Evolutionary conservation across 2,888 invertebrate genomes (phyloP).

Genomic region (Operophtera brumata): DNA sequence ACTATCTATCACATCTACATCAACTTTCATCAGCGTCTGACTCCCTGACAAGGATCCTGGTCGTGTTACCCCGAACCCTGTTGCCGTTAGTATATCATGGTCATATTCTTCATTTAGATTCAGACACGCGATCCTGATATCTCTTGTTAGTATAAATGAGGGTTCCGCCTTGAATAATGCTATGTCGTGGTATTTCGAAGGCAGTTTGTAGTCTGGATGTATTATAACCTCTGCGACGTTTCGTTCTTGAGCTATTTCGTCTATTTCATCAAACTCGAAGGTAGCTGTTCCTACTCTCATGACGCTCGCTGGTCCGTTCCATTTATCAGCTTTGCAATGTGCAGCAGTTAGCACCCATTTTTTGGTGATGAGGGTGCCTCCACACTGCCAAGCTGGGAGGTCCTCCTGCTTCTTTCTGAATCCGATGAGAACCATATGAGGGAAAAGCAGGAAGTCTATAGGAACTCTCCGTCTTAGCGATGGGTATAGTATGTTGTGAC

Average conservation of each 20-base stretch:
- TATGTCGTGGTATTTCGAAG: conserved; percentile 83
- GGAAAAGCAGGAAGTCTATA: conserved; percentile 77
- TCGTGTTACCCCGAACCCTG: conserved; percentile 82
- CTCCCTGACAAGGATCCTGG: conserved; percentile 65
- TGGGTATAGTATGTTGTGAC: conserved; percentile 65
- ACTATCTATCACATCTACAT: conserved; percentile 62
- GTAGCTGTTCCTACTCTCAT: conserved; percentile 79
- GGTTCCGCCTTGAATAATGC: conserved; percentile 80
- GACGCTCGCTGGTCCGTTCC: conserved; percentile 72
- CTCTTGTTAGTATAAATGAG: conserved; percentile 71
- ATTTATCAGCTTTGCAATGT: conserved; percentile 64
- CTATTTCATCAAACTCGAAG: conserved; percentile 71
- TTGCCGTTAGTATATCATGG: conserved; percentile 72
- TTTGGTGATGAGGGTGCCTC: conserved; percentile 66
- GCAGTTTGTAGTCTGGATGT: conserved; percentile 81
- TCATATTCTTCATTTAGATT: conserved; percentile 50
- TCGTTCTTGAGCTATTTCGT: conserved; percentile 77
- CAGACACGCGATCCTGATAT: conserved; percentile 83
- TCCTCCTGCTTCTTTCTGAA: conserved; percentile 36
- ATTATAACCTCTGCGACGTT: conserved; percentile 60
- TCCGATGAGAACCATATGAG: conserved; percentile 83
- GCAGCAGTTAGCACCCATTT: conserved; percentile 73
- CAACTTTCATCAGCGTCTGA: conserved; percentile 72
- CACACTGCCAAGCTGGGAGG: conserved; percentile 66
- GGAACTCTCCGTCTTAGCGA: conserved; percentile 60